phyloP scores from a whole-genome alignment of 2,888 invertebrate species.

The Strigamia transsilvanica region DNA sequence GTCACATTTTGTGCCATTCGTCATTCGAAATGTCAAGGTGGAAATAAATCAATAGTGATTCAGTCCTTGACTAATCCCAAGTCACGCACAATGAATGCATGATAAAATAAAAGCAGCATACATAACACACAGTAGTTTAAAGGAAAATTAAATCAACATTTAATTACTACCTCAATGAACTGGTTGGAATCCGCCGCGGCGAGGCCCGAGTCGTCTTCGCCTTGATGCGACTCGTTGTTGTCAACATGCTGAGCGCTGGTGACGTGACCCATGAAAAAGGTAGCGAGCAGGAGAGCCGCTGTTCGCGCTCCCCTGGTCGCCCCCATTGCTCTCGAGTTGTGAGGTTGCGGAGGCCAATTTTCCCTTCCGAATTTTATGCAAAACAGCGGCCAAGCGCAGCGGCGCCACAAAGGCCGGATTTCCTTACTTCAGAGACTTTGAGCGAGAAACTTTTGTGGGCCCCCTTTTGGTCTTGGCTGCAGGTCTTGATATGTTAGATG shows the following conservation, averaged over 20 bases:
- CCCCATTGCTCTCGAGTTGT: conserved; percentile 40
- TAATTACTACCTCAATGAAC: neutral
- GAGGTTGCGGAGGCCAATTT: conserved; percentile 36
- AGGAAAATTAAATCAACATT: too few species aligned
- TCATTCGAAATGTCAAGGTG: conserved; percentile 26
- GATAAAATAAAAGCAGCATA: neutral
- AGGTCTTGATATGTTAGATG: neutral
- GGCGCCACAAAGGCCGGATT: conserved; percentile 50
- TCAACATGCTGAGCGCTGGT: neutral
- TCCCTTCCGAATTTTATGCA: conserved; percentile 40
- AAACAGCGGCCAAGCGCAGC: conserved; percentile 36
- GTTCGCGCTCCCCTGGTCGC: conserved; percentile 46
- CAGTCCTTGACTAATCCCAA: conserved; percentile 41
- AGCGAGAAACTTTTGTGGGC: neutral
- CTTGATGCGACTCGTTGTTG: conserved; percentile 46
- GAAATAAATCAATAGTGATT: conserved; percentile 43
- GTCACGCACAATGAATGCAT: conserved; percentile 5
- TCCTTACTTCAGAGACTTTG: conserved; percentile 32
- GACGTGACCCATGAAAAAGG: conserved; percentile 34
- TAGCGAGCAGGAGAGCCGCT: conserved; percentile 44
- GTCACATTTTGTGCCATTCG: neutral
- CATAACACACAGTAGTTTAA: neutral
- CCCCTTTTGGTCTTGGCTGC: neutral
- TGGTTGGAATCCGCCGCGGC: conserved; percentile 7
- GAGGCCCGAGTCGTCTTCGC: neutral